Conservation (phyloP, 2,888 invertebrate species). For the Steinernema hermaphroditum region DNA sequence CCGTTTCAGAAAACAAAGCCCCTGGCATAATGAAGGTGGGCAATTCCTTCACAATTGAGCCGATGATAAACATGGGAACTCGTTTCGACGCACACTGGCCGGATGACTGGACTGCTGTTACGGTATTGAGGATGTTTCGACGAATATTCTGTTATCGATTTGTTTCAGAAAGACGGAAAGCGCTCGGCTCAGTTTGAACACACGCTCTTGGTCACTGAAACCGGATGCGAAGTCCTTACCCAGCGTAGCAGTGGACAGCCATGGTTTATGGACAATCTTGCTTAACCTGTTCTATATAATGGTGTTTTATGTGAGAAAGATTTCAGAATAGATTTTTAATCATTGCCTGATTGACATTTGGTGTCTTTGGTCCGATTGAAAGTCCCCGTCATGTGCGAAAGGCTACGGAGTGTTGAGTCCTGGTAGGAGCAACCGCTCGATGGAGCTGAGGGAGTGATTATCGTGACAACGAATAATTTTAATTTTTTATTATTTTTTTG, state of each 20-base stretch:
- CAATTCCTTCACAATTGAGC: slow-evolving; percentile 96
- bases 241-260: slow-evolving; percentile 49
- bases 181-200: slow-evolving; percentile 98
- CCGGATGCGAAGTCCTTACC: slow-evolving; percentile 72
- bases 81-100: slow-evolving; percentile 76
- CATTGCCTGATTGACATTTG: too few relatives aligned
- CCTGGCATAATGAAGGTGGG: slow-evolving; percentile 98
- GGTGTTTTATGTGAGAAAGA: too few relatives aligned
- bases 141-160: neutral
- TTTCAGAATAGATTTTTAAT: too few relatives aligned
- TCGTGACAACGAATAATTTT: too few relatives aligned
- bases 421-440: too few relatives aligned
- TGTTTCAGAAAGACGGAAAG: slow-evolving; percentile 75
- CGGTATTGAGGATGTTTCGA: slow-evolving; percentile 68
- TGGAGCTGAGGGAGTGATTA: too few relatives aligned
- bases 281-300: too few relatives aligned
- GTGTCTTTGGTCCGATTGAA: too few relatives aligned
- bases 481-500: too few relatives aligned
- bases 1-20: slow-evolving; percentile 89
- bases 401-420: too few relatives aligned
- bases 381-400: too few relatives aligned
- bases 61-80: slow-evolving; percentile 86
- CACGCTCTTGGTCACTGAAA: slow-evolving; percentile 91
- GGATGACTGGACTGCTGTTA: slow-evolving; percentile 91
- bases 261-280: slow-evolving; percentile 61